phyloP scores from a whole-genome alignment of 2,113 vertebrate genomes.

The Pleuronectes platessa region DNA sequence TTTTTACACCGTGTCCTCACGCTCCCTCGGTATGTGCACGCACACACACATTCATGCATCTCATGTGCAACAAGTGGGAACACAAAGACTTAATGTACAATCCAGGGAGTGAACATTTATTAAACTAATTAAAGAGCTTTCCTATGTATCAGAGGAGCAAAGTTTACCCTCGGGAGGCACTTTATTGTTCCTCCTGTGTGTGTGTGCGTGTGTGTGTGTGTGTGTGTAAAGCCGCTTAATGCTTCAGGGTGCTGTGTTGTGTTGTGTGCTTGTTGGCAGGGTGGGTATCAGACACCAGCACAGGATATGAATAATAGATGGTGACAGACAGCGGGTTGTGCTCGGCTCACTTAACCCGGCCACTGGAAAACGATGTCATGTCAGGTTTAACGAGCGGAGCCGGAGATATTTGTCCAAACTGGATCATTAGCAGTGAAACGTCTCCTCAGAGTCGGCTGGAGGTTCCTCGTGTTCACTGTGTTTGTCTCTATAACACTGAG shows the following conservation, averaged over 20 bases:
- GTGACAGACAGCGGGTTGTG: constrained; percentile 51
- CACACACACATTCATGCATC: not conserved
- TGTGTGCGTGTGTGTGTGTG: not conserved
- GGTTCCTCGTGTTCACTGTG: no score
- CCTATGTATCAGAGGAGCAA: constrained; percentile 16
- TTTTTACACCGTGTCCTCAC: constrained; percentile 86
- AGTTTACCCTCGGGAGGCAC: constrained; percentile 20
- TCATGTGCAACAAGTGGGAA: not conserved
- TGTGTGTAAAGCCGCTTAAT: not conserved
- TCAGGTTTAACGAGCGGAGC: constrained; percentile 26
- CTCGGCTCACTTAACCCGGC: constrained; percentile 57
- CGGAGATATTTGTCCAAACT: constrained; percentile 2
- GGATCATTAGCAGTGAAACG: constrained; percentile 4
- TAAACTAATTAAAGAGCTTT: not conserved
- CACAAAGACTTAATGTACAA: not conserved
- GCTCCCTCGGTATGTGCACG: constrained; percentile 83
- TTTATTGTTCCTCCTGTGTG: constrained; percentile 24
- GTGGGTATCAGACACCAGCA: constrained; percentile 49
- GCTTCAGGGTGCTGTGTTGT: constrained; percentile 10
- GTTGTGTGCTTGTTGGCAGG: not conserved
- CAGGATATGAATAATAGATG: constrained; percentile 71
- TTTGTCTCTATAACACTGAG: no score
- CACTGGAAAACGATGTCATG: constrained; percentile 21
- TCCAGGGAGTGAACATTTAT: constrained; percentile 8
- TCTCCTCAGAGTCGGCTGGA: not conserved